Evolutionary conservation across 2,797 vertebrate genomes (phyloP).

Genomic region (Hemibagrus guttatus): DNA sequence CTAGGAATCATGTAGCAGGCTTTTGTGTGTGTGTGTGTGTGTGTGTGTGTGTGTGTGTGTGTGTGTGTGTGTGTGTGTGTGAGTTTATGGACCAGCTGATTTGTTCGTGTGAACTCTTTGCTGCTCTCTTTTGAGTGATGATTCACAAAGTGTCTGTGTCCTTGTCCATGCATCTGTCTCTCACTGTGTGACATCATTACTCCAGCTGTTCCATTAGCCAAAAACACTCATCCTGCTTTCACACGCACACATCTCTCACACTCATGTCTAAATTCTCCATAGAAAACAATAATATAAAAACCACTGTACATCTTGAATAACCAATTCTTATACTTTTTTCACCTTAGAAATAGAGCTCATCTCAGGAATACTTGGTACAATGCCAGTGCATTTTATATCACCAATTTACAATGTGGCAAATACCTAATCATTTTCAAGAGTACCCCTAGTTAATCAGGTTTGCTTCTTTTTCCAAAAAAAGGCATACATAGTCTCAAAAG

Average conservation of each 20-base stretch:
- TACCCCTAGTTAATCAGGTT: background rate
- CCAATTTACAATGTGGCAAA: background rate
- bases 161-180: slow-evolving; percentile 14
- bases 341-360: background rate
- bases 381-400: background rate
- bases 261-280: background rate
- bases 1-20: no score
- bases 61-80: background rate
- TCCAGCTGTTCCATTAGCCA: slow-evolving; percentile 26
- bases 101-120: background rate
- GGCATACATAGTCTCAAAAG: no score
- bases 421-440: background rate
- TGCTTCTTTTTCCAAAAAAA: background rate
- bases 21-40: background rate
- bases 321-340: background rate
- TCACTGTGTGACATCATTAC: slow-evolving; percentile 12
- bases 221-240: background rate
- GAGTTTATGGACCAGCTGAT: background rate
- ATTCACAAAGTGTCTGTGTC: slow-evolving; percentile 26
- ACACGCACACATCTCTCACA: background rate
- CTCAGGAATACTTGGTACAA: background rate
- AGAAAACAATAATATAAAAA: background rate
- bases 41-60: background rate
- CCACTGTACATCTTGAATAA: background rate
- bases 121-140: background rate